Evolutionary conservation across 2,888 invertebrate genomes (phyloP).

Genomic region (Cataglyphis altisquamis): DNA sequence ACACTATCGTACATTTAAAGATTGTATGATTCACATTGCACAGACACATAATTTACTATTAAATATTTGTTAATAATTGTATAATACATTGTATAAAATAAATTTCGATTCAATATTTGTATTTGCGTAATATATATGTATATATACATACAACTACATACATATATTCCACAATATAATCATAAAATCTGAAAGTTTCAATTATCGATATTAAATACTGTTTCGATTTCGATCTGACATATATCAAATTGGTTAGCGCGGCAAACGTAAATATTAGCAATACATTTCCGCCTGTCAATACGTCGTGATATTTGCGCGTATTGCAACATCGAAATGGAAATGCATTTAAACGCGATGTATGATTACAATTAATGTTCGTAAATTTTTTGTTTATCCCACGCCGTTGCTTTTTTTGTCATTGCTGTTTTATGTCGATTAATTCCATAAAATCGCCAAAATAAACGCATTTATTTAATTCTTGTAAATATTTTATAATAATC

Average conservation of each 20-base stretch:
- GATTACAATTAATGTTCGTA: slow-evolving; percentile 29
- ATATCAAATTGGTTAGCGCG: slow-evolving; percentile 58
- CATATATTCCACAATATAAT: background rate
- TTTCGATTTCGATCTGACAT: slow-evolving; percentile 49
- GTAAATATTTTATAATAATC: background rate
- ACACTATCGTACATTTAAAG: background rate
- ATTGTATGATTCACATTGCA: background rate
- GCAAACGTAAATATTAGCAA: slow-evolving; percentile 69
- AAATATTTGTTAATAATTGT: slow-evolving; percentile 51
- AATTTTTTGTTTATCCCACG: slow-evolving; percentile 10
- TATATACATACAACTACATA: background rate
- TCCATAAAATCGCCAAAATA: background rate
- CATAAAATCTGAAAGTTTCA: slow-evolving; percentile 40
- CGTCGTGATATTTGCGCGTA: slow-evolving; percentile 54
- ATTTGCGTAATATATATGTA: slow-evolving; percentile 5
- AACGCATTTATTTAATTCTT: background rate
- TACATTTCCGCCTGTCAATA: slow-evolving; percentile 62
- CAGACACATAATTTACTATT: background rate
- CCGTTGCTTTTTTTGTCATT: background rate
- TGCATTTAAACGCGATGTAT: slow-evolving; percentile 30
- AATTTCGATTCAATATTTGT: slow-evolving; percentile 29
- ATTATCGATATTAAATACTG: slow-evolving; percentile 62
- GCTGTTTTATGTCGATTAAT: background rate
- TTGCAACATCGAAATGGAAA: slow-evolving; percentile 5
- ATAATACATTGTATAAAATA: background rate